These are phyloP conservation scores for Drymodes brunneopygia DNA, from an alignment of 2,113 vertebrate species.

Conservation along the genomic window DNA sequence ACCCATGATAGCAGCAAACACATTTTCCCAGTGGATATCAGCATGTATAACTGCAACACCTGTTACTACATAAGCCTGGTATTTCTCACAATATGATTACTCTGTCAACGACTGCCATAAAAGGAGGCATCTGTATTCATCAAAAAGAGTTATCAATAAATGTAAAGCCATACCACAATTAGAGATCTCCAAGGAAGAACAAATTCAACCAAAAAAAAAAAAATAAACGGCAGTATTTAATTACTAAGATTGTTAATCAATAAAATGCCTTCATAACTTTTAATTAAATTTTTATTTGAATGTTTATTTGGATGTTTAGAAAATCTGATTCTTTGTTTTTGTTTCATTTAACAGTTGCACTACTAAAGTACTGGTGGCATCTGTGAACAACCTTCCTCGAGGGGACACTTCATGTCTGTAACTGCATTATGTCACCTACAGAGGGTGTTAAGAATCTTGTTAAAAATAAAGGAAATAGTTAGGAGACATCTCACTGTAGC, in stretches of 20 bases:
- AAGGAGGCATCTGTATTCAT: constrained; percentile 95
- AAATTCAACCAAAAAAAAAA: constrained; percentile 77
- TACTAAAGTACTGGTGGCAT: constrained; percentile 79
- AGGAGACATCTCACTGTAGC: constrained; percentile 84
- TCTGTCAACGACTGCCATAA: constrained; percentile 89
- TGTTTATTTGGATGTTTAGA: constrained; percentile 82
- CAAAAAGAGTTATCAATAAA: constrained; percentile 95
- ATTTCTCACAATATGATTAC: constrained; percentile 96
- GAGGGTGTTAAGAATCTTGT: constrained; percentile 98
- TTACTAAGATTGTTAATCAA: constrained; percentile 91
- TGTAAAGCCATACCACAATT: constrained; percentile 83
- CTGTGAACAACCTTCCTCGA: constrained; percentile 78
- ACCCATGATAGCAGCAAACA: constrained; percentile 89
- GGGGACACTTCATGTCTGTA: constrained; percentile 88
- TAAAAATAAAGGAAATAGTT: constrained; percentile 85
- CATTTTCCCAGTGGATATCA: constrained; percentile 86
- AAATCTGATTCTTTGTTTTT: constrained; percentile 76
- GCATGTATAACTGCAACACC: constrained; percentile 87
- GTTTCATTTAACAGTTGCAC: constrained; percentile 76
- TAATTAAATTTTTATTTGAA: constrained; percentile 89
- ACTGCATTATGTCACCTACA: constrained; percentile 98
- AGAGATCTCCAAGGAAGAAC: constrained; percentile 89
- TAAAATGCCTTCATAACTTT: constrained; percentile 88
- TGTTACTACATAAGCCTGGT: constrained; percentile 89
- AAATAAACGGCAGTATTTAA: constrained; percentile 82